Percentiles rank a stretch among this genome's conserved stretches.
phyloP scores from a whole-genome alignment of 2,113 vertebrate species.

The Pampusana beccarii region DNA sequence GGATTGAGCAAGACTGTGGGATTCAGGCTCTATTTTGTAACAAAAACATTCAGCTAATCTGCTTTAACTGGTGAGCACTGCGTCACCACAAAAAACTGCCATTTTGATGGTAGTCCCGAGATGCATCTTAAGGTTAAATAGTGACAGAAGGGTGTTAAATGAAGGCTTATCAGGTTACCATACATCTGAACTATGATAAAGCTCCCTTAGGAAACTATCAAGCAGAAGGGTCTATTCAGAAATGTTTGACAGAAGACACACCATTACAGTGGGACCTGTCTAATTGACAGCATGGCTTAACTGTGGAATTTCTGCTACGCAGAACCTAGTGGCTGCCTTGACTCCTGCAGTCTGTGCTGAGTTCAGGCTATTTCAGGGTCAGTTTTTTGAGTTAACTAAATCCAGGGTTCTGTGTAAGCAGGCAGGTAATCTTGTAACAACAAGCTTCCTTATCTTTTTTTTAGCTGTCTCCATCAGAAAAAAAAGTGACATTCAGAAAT shows the following conservation, averaged over 20 bases:
- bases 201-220: conserved; percentile 66
- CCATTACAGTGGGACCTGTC: conserved; percentile 57
- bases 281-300: conserved; percentile 69
- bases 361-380: conserved; percentile 31
- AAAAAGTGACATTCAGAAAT: background rate
- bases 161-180: conserved; percentile 68
- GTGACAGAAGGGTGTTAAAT: conserved; percentile 67
- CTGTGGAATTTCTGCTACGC: conserved; percentile 50
- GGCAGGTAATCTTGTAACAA: background rate
- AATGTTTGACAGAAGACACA: conserved; percentile 67
- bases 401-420: background rate
- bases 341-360: background rate
- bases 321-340: background rate
- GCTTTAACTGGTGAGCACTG: background rate
- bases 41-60: conserved; percentile 28
- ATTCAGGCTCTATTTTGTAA: background rate
- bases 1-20: background rate
- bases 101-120: background rate
- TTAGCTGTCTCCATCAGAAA: background rate
- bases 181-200: conserved; percentile 67
- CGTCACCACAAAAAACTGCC: background rate
- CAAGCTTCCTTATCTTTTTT: background rate
- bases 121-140: conserved; percentile 29
- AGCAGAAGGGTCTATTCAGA: conserved; percentile 66
- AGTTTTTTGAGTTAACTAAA: background rate